phyloP scores from a whole-genome alignment of 2,888 invertebrate genomes.

The Drosophila mulleri region DNA sequence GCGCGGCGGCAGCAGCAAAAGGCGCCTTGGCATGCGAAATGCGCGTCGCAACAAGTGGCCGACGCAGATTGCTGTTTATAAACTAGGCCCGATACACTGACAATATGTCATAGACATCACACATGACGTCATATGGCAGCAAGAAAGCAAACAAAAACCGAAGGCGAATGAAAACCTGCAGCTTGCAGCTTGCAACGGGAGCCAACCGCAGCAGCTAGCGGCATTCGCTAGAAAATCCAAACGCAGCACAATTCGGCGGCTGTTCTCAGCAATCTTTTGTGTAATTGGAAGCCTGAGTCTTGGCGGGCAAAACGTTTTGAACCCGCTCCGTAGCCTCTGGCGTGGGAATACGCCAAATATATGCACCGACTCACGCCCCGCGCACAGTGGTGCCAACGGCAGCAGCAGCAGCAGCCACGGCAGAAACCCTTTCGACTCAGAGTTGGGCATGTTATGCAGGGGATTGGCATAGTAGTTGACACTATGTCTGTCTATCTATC shows the following conservation, averaged over 20 bases:
- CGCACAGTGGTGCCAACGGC: slow-evolving; percentile 36
- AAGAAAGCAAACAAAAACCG: background rate
- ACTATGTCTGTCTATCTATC: background rate
- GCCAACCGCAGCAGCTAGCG: slow-evolving; percentile 8
- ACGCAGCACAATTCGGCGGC: slow-evolving; percentile 69
- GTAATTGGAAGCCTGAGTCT: slow-evolving; percentile 74
- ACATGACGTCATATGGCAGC: slow-evolving; percentile 50
- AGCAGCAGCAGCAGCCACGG: background rate
- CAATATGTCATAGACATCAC: slow-evolving; percentile 53
- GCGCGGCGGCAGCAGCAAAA: slow-evolving; percentile 24
- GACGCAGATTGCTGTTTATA: background rate
- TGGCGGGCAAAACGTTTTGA: slow-evolving; percentile 74
- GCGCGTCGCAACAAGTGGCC: slow-evolving; percentile 46
- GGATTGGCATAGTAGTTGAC: no score
- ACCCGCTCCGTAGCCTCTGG: slow-evolving; percentile 71
- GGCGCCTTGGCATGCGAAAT: slow-evolving; percentile 54
- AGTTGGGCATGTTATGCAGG: no score
- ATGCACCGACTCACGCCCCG: slow-evolving; percentile 22
- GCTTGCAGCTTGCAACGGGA: slow-evolving; percentile 25
- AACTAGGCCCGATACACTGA: slow-evolving; percentile 14
- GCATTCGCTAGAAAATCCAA: slow-evolving; percentile 60
- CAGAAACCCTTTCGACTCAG: background rate
- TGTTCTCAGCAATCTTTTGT: slow-evolving; percentile 75
- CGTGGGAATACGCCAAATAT: slow-evolving; percentile 60
- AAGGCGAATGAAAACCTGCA: slow-evolving; percentile 11